These are phyloP conservation scores for Sacculina carcini DNA, from an alignment of 2,888 invertebrate genomes.

Conservation along the genomic window DNA sequence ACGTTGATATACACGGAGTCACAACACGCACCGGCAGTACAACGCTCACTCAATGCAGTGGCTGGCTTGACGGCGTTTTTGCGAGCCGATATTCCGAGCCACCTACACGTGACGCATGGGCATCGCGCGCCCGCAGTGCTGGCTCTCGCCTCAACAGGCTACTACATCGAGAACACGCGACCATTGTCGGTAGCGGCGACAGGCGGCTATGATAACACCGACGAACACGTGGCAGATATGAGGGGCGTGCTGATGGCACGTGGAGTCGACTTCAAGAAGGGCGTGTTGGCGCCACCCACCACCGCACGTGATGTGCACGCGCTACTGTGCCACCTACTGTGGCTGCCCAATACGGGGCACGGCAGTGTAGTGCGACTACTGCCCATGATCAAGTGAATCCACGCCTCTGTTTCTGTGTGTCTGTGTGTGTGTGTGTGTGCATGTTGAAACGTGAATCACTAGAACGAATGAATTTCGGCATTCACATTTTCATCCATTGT, in stretches of 20 bases:
- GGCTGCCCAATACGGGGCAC: too few relatives aligned
- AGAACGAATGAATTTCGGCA: too few relatives aligned
- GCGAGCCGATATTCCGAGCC: constrained; percentile 22
- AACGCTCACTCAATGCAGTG: constrained; percentile 14
- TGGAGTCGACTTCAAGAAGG: constrained; percentile 20
- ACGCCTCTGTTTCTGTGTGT: too few relatives aligned
- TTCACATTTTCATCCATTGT: too few relatives aligned
- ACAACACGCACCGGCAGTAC: constrained; percentile 13
- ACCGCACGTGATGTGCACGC: constrained; percentile 24
- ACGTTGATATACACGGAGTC: neutral
- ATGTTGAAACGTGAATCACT: too few relatives aligned
- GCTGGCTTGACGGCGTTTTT: constrained; percentile 18
- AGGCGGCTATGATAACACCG: constrained; percentile 8
- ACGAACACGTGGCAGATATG: constrained; percentile 17
- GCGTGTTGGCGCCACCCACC: constrained; percentile 19
- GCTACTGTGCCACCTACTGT: constrained; percentile 22
- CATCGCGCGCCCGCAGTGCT: constrained; percentile 22
- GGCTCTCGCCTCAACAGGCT: constrained; percentile 21
- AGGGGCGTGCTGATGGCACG: constrained; percentile 18
- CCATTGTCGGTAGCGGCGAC: neutral
- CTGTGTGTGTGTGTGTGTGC: too few relatives aligned
- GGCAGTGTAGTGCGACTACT: too few relatives aligned
- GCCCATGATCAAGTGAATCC: too few relatives aligned
- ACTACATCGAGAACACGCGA: neutral
- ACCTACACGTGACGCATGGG: constrained; percentile 22